Evolutionary conservation across 2,113 vertebrate species (phyloP), one percentile per base, ranked within the genome.

Genomic region (Ochotona curzoniae): DNA sequence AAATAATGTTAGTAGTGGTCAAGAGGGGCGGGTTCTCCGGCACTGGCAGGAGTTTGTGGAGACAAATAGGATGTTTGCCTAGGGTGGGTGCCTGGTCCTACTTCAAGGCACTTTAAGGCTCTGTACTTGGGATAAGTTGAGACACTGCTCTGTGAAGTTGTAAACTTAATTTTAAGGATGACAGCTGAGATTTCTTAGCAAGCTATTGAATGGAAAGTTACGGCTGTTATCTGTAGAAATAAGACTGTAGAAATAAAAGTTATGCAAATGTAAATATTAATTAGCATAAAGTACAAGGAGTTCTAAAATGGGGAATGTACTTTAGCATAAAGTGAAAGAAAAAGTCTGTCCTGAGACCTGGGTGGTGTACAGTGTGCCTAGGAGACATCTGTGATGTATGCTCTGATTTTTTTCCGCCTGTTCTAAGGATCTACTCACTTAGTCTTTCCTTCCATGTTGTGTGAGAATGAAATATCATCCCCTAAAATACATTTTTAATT

Each of bases 161-260:
- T 38, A 71, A 78, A 74, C 26, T 74, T 61, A 82, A 30, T 13
- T 13, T n/a, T 12, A 15, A 47, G 89, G 7, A n/a, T 32, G 79
- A 79, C 49, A 51, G 63, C 11, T 87, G 87, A 44, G 30, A 47
- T 83, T 89, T 64, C 26, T 78, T 57, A 75, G 66, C 64, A 78
- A 66, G 38, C 30, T 11, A 86, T 21, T 18, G 30, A 69, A 63
- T 3, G 28, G 30, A 7, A 87, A 83, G 64, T 94, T 69, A 79
- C 66, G 60, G 79, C 89, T 60, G 90, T 87, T 60, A 87, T 38
- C 74, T 54, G 44, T 28, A 78, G 60, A 86, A 14, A 82, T 57
- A 32, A 74, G 64, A 66, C 38, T 51, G 5, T 44, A 44, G 38
- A 44, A 44, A 44, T 44, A 44, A 44, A 44, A 44, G 3, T 32